Percentiles rank a stretch among this genome's conserved stretches.
Conservation (phyloP, 2,113 vertebrate species). For the Tursiops truncatus region DNA sequence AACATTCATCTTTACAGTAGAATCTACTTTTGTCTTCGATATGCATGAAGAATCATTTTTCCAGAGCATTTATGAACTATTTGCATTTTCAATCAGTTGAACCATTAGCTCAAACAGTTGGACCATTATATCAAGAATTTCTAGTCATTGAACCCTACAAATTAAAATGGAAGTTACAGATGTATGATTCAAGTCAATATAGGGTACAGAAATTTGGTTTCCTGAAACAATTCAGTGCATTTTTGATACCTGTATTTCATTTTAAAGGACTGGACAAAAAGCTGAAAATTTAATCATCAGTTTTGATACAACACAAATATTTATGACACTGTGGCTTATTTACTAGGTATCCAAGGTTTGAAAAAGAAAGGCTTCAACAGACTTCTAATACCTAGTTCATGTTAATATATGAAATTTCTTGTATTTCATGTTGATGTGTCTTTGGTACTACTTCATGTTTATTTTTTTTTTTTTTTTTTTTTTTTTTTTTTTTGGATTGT, state of each 20-base stretch:
- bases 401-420: conserved; percentile 6
- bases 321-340: neutral
- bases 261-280: neutral
- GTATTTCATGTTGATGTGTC: neutral
- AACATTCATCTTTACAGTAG: neutral
- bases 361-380: neutral
- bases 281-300: neutral
- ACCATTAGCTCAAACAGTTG: neutral
- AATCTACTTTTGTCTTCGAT: neutral
- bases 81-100: neutral
- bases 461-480: too few species aligned
- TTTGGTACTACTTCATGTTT: neutral
- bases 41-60: neutral
- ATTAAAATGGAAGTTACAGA: neutral
- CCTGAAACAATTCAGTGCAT: neutral
- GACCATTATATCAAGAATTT: neutral
- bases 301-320: neutral
- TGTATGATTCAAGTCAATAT: neutral
- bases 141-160: neutral
- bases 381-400: neutral
- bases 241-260: neutral
- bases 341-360: neutral
- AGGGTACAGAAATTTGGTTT: neutral
- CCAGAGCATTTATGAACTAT: neutral
- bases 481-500: conserved; percentile 56